Evolutionary conservation across 2,888 invertebrate species (phyloP).

Genomic region (Nysson spinosus): DNA sequence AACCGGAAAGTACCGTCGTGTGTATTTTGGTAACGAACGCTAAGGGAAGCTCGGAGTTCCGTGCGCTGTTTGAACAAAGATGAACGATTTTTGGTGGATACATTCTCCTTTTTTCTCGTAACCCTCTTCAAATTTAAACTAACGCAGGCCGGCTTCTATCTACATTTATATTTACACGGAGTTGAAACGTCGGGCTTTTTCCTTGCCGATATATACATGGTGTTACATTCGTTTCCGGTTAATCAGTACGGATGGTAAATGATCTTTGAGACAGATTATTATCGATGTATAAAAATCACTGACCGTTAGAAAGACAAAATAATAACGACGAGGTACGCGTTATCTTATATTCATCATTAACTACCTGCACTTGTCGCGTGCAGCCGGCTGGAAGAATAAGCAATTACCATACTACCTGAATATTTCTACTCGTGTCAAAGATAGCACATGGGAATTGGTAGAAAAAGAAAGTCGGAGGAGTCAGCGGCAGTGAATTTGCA

Average conservation of each 20-base stretch:
- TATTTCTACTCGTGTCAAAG: background rate
- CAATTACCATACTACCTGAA: background rate
- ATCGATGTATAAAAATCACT: conserved; percentile 7
- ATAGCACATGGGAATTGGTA: background rate
- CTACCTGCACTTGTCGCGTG: no score
- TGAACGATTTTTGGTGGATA: conserved; percentile 32
- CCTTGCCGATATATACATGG: conserved; percentile 47
- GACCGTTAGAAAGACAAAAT: no score
- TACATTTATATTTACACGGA: conserved; percentile 54
- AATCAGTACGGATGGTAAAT: conserved; percentile 36
- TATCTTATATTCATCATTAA: conserved; percentile 1
- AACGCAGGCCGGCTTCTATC: conserved; percentile 2
- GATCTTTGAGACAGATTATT: conserved; percentile 20
- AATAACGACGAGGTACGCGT: no score
- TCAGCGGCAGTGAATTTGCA: background rate
- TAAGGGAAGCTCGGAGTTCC: conserved; percentile 30
- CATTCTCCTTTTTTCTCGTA: conserved; percentile 10
- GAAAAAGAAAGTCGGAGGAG: background rate
- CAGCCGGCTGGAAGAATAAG: background rate
- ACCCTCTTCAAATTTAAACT: conserved; percentile 13
- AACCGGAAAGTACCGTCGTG: conserved; percentile 47
- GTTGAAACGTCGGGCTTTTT: conserved; percentile 16
- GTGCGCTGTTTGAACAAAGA: conserved; percentile 26
- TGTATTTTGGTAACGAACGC: conserved; percentile 57
- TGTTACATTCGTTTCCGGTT: conserved; percentile 60